Evolutionary conservation across 2,888 invertebrate species (phyloP), one percentile per base, ranked within the genome.

Genomic region (Polylopha cassiicola): DNA sequence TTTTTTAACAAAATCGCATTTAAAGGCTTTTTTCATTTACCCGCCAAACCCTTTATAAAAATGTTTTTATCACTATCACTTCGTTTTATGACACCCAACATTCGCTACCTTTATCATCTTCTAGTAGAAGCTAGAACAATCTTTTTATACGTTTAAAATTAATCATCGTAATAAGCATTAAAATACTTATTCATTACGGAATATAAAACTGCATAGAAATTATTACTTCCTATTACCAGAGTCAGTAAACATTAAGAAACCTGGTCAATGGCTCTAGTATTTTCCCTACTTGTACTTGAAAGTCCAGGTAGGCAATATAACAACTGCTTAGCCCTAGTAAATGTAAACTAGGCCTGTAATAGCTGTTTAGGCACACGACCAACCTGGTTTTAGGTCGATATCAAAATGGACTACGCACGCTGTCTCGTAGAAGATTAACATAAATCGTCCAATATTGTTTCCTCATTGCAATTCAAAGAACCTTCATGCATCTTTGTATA

Each of bases 331-430:
- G 22, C 26, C 37, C 32, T 47, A 48, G 48, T 49, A 51, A 54
- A 52, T 54, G 51, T 55, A 44, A 51, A 50, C 50, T 46, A 48
- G 44, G 46, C 51, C 49, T 46, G 45, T 47, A 45, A 31, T 38
- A 13, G 45, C 47, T 41, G 39, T 48, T 39, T 39, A 39, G 43
- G 31, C 32, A 36, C 41, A 30, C 39, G 33, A 33, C 11, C 33
- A 23, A 30, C 29, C 41, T 26, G 29, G 29, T 34, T 38, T 21
- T 22, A 41, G n/a, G 23, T 36, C 41, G 36, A 41, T 41, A 41
- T 41, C 41, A 41, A 36, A 41, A 41, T 41, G 41, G 41, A 41
- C 29, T 41, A 41, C 41, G 36, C 41, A 41, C 41, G 41, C 36
- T 41, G 29, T 20, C 20, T 29, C 11, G 24, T 36, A 36, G n/a